Conservation (phyloP, 2,113 vertebrate species). For the Corythornis vintsioides region DNA sequence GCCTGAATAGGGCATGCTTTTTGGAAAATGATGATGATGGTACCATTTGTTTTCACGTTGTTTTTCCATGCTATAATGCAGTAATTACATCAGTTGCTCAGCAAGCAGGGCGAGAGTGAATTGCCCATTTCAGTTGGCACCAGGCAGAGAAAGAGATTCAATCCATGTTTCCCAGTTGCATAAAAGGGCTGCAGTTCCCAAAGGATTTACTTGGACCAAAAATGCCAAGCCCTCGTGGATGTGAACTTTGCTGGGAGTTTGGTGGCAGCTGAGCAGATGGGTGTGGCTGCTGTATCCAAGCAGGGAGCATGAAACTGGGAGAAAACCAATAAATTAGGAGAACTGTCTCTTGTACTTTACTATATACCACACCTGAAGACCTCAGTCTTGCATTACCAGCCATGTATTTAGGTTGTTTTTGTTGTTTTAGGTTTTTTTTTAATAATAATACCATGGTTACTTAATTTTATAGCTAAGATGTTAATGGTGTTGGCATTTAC, state of each 20-base stretch:
- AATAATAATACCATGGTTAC: neutral
- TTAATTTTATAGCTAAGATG: neutral
- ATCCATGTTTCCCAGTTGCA: neutral
- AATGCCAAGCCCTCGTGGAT: neutral
- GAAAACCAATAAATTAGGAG: neutral
- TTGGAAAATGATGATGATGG: neutral
- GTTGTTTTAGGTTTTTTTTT: too few relatives aligned
- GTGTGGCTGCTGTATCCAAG: neutral
- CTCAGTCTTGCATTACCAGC: neutral
- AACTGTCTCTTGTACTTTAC: neutral
- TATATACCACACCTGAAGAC: neutral
- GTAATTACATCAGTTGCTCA: neutral
- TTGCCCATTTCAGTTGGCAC: neutral
- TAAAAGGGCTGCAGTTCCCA: neutral
- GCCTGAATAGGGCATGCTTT: neutral
- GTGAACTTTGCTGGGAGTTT: neutral
- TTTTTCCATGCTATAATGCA: neutral
- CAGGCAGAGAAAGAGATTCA: neutral
- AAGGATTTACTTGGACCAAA: neutral
- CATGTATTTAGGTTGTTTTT: neutral
- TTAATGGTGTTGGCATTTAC: neutral
- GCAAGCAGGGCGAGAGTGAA: neutral
- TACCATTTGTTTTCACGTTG: neutral
- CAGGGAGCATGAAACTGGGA: neutral
- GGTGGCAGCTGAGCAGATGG: neutral